Base-by-base conservation (phyloP, 2,113 vertebrate species). In the Podarcis raffonei region DNA sequence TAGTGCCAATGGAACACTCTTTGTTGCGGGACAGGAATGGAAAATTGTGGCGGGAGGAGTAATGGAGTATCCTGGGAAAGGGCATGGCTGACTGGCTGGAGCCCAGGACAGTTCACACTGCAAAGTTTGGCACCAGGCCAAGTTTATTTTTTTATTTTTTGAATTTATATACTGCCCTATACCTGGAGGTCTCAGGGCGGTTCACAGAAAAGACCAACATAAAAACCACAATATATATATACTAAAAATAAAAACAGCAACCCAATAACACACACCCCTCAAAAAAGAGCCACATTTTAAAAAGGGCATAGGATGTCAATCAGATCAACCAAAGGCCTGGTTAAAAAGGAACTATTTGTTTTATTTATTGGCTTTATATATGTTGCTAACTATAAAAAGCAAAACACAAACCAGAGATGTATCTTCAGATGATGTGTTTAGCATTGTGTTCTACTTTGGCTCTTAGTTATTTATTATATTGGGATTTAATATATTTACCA, bases 401-500 rank as follows among this genome's bases (percentile, higher is more conserved):
- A 27, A 69, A 69, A 69, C 18, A 20, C 59, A 62, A 62, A 62
- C 13, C 59, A 62, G 59, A 62, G 15, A 69, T 11, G 3, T 27
- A 69, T 30, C 27, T 69, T 30, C 27, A 11, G 30, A 27, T 69
- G 20, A 6, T 6, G 22, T 2, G 1, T 81, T 81, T 81, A 65
- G 59, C 32, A 25, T 81, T 25, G 18, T 2, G 30, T 59, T 53
- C 53, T 80, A n/a, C 48, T 32, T 42, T 80, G 48, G 13, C 30
- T 25, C 53, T 59, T 59, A 30, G 27, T n/a, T 25, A 2, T 53
- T 69, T 71, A 71, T 48, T 71, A n/a, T 83, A 23, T n/a, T 1
- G 27, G 62, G 62, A 82, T 82, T 66, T 82, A 82, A 82, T 82
- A 66, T 66, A 66, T 62, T 62, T 62, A 82, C 32, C 78, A 80